Conservation (phyloP, 2,113 vertebrate species). For the Sinosuthora webbiana region DNA sequence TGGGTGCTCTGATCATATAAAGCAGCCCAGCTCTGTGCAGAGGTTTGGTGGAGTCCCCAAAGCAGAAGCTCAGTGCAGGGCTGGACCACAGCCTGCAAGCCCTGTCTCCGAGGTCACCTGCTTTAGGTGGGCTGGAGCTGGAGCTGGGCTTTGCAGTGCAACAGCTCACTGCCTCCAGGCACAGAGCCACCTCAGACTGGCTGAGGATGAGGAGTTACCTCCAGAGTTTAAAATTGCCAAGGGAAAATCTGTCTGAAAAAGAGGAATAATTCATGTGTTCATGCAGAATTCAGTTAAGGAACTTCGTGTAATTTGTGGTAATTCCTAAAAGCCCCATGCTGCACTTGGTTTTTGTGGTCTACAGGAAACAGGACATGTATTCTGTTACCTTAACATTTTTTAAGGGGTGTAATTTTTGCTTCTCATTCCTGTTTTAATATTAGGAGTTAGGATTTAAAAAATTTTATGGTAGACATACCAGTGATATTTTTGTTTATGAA, state of each 20-base stretch:
- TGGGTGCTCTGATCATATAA: background rate
- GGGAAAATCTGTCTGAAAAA: background rate
- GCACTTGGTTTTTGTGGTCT: background rate
- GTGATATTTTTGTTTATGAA: background rate
- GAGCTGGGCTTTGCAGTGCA: background rate
- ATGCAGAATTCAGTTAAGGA: background rate
- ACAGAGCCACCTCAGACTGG: background rate
- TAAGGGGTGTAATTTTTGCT: background rate
- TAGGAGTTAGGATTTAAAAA: background rate
- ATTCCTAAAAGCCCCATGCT: background rate
- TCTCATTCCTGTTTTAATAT: background rate
- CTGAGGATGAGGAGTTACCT: background rate
- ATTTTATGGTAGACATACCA: background rate
- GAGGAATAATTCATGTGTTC: background rate
- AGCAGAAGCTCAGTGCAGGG: background rate
- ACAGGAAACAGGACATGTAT: background rate
- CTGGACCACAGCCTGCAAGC: background rate
- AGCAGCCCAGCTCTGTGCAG: background rate
- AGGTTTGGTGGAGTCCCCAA: background rate
- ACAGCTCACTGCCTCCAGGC: background rate
- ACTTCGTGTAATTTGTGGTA: background rate
- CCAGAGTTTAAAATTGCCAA: background rate
- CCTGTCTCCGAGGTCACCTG: rapidly evolving
- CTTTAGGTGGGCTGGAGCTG: background rate
- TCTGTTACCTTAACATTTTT: background rate